Base-by-base conservation (phyloP, 1,140 invertebrate genomes). In the Bursaphelenchus mucronatus region DNA sequence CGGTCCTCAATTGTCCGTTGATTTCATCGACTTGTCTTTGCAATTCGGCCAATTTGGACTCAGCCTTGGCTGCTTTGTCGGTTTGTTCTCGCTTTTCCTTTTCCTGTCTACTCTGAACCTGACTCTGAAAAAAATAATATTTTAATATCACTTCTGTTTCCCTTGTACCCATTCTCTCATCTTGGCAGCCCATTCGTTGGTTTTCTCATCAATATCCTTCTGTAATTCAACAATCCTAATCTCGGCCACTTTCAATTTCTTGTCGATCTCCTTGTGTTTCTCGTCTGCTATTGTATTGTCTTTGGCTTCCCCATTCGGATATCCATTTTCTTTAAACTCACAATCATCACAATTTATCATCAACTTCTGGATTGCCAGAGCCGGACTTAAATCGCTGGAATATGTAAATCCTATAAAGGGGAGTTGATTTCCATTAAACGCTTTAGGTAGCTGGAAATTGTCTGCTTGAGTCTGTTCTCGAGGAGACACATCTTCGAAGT, bases 321-420 rank as follows among this genome's bases (percentile, higher is more conserved):
- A 39, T 53, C 45, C 17, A 13, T 40, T 17, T 19, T 45, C 43
- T 17, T n/a, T 11, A 53, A 13, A 13, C 17, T 13, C 49, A 1
- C 10, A 46, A 11, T 41, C 8, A 47, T 63, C 46, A 63, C 46
- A 57, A 19, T 56, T 44, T 8, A 13, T n/a, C 43, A 19, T 53
- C 8, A 41, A 21, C 43, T 66, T 63, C 13, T 40, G 10, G 13
- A 61, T 11, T n/a, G 44, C 40, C 8, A 7, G 17, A 4, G 5
- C 13, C 11, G 44, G 17, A n/a, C 73, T 64, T 15, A 73, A 64
- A 43, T 79, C 78, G 57, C 75, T 79, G 3, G 90, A 92, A 81
- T 95, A 98, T 0, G 95, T 97, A 81, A 99, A 99, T 8, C 95
- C 94, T 63, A 98, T 91, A 84, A 99, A 99, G 15, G 95, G 94